Conservation (phyloP, 2,888 invertebrate species). For the Megaustenia siamemsis region DNA sequence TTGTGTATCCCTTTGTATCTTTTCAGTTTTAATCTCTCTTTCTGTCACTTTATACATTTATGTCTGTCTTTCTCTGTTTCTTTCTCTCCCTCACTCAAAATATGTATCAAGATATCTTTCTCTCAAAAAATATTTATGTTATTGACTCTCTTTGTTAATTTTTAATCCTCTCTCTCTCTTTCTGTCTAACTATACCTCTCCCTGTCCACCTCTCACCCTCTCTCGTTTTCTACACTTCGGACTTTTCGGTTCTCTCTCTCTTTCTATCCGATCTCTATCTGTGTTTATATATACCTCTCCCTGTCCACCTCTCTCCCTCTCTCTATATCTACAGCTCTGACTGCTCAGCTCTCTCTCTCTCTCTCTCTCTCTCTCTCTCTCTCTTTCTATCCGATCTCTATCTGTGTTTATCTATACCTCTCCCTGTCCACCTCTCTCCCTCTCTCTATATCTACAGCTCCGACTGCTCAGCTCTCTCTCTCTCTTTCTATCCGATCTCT, state of each 20-base stretch:
- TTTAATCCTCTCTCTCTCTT: not conserved
- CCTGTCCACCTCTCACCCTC: not conserved
- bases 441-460: not conserved
- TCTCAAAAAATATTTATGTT: conserved; percentile 19
- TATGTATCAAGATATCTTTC: conserved; percentile 27
- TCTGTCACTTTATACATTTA: not conserved
- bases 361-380: too few species aligned
- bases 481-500: too few species aligned
- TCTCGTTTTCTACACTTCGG: too few species aligned
- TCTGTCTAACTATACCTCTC: too few species aligned
- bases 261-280: too few species aligned
- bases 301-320: not conserved
- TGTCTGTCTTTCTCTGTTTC: too few species aligned
- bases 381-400: too few species aligned
- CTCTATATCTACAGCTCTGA: not conserved
- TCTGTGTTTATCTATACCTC: too few species aligned
- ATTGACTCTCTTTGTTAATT: conserved; percentile 1
- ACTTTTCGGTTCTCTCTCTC: too few species aligned
- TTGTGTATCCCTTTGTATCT: too few species aligned
- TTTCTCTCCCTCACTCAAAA: conserved; percentile 25
- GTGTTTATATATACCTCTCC: too few species aligned
- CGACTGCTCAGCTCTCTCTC: not conserved
- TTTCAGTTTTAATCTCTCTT: not conserved
- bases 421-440: not conserved
- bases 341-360: too few species aligned